phyloP scores from a whole-genome alignment of 2,888 invertebrate species.

The Agrenia bidenticulata region DNA sequence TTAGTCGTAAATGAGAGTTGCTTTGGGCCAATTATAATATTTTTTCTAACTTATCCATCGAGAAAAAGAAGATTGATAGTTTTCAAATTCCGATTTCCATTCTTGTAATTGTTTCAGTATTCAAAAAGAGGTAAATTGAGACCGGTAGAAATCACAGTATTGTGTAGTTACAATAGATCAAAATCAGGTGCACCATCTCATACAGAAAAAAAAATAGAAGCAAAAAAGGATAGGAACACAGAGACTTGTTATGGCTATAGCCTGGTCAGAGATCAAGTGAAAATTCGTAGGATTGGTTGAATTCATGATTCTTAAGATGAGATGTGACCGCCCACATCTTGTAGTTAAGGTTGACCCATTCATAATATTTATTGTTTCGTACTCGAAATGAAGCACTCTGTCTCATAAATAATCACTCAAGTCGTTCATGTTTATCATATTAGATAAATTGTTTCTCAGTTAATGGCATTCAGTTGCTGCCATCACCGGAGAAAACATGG shows the following conservation, averaged over 20 bases:
- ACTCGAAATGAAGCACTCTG: constrained; percentile 30
- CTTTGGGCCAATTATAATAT: too few relatives aligned
- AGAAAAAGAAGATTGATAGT: too few relatives aligned
- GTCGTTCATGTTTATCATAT: too few relatives aligned
- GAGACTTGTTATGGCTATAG: constrained; percentile 12
- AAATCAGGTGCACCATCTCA: background rate
- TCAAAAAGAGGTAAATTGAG: too few relatives aligned
- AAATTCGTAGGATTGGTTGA: constrained; percentile 43
- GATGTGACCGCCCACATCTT: constrained; percentile 48
- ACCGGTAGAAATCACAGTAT: too few relatives aligned
- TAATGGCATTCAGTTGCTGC: too few relatives aligned
- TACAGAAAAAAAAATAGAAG: background rate
- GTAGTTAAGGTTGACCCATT: constrained; percentile 45
- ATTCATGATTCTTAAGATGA: constrained; percentile 45
- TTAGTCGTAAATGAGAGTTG: too few relatives aligned
- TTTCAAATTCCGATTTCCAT: too few relatives aligned
- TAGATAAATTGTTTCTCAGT: too few relatives aligned
- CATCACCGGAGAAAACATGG: too few relatives aligned
- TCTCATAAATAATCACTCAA: constrained; percentile 22
- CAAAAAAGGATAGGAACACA: background rate
- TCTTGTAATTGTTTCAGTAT: too few relatives aligned
- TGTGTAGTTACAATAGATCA: background rate
- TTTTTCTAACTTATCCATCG: too few relatives aligned
- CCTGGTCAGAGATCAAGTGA: constrained; percentile 37
- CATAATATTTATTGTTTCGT: constrained; percentile 48